These are phyloP conservation scores for Vimba vimba DNA, from an alignment of 2,113 vertebrate genomes.

Conservation along the genomic window DNA sequence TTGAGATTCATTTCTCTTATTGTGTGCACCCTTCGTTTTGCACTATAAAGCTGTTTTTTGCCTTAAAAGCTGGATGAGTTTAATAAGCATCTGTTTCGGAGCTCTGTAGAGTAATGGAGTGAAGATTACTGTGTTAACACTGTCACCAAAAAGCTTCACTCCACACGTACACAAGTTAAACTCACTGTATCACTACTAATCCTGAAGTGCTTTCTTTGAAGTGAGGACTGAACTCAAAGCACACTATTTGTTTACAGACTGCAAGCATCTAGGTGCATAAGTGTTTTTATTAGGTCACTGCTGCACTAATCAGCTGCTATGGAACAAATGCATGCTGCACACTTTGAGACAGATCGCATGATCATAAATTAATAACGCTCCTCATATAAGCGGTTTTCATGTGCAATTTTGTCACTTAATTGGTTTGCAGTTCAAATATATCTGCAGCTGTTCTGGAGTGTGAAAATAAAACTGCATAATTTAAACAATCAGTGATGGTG, in stretches of 20 bases:
- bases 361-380: neutral
- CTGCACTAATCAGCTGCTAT: conserved; percentile 11
- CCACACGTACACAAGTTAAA: neutral
- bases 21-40: neutral
- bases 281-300: conserved; percentile 29
- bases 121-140: neutral
- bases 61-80: neutral
- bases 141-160: conserved; percentile 6
- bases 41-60: neutral
- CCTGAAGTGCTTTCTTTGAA: conserved; percentile 10
- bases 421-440: conserved; percentile 18
- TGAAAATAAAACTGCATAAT: conserved; percentile 29
- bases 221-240: neutral
- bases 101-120: neutral
- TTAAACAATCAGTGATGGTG: conserved; percentile 20
- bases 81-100: neutral
- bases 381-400: conserved; percentile 2
- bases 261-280: neutral
- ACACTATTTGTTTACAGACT: conserved; percentile 17
- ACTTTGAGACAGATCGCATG: neutral
- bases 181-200: neutral
- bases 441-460: conserved; percentile 33
- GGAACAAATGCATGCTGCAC: neutral
- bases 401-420: neutral
- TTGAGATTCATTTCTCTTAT: neutral